Base-by-base conservation (phyloP, 35 echinoderm and acorn worm species). In the Eucidaris tribuloides region DNA sequence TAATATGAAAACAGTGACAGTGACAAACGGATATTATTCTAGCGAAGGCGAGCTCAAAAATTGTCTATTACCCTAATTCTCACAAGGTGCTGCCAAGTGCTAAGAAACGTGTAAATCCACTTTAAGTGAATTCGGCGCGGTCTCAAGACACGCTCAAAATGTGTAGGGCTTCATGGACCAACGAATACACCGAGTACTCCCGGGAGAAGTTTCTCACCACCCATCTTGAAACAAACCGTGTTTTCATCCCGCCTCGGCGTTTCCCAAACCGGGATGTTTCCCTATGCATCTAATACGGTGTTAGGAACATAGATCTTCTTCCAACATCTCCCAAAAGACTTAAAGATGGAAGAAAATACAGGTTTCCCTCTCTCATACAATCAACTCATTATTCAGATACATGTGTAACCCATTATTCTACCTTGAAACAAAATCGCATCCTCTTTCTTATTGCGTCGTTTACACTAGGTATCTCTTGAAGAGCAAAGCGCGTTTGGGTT, bases 31-130 rank as follows among this genome's bases (percentile, higher is more conserved):
- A 52, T 11, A 52, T n/a, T 9, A 52, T 9, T 52, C 9, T 9
- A n/a, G n/a, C 48, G 9, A n/a, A 11, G 48, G n/a, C 9, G 48
- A 52, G 48, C 48, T 74, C 9, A 74, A 25, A 33, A 40, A 74
- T 35, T 74, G 40, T 9, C 68, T 74, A 44, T 74, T 74, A 44
- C 68, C 22, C n/a, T 74, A 74, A 74, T 74, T 35, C 68, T 27
- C 28, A 1, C 68, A 74, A 44, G 68, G n/a, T 74, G 68, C 27
- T 23, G 13, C 28, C 20, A 27, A 36, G 68, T 74, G 68, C 68
- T 22, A 44, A 5, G 13, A 40, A 74, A 74, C 68, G 68, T 44
- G 68, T 74, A 74, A 74, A 74, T 74, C 68, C 68, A 11, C 48
- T n/a, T 9, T 11, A 52, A 52, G 48, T 52, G 48, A n/a, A 9